These are phyloP conservation scores for Apodemus agrarius DNA, from an alignment of 2,797 vertebrate genomes.

Conservation along the genomic window DNA sequence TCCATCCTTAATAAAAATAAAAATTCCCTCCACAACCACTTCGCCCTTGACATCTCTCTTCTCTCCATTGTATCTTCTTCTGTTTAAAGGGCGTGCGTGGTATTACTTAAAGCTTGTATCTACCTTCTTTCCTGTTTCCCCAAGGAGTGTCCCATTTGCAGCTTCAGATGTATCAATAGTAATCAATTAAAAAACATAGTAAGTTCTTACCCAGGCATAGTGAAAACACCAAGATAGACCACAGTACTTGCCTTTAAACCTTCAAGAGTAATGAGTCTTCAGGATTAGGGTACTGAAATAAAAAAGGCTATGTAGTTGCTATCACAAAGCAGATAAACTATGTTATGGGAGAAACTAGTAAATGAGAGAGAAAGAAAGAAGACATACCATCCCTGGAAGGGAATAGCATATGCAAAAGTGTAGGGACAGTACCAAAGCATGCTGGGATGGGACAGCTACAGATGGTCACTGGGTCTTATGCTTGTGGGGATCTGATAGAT, in stretches of 20 bases:
- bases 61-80: background rate
- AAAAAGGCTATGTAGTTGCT: background rate
- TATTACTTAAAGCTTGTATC: background rate
- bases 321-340: background rate
- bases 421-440: background rate
- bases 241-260: background rate
- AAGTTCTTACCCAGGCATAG: background rate
- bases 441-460: too few species aligned
- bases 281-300: background rate
- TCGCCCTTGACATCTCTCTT: background rate
- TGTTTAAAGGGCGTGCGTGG: background rate
- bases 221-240: background rate
- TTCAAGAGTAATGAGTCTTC: background rate
- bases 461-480: background rate
- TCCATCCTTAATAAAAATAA: background rate
- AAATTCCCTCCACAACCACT: background rate
- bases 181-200: background rate
- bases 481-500: background rate
- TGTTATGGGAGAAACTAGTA: background rate
- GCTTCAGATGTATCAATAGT: background rate
- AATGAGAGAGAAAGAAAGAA: background rate
- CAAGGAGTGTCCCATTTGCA: background rate
- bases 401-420: background rate
- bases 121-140: slow-evolving; percentile 24
- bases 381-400: background rate